Evolutionary conservation across 2,797 vertebrate species (phyloP).

Genomic region (Poeciliopsis paucimaculata): DNA sequence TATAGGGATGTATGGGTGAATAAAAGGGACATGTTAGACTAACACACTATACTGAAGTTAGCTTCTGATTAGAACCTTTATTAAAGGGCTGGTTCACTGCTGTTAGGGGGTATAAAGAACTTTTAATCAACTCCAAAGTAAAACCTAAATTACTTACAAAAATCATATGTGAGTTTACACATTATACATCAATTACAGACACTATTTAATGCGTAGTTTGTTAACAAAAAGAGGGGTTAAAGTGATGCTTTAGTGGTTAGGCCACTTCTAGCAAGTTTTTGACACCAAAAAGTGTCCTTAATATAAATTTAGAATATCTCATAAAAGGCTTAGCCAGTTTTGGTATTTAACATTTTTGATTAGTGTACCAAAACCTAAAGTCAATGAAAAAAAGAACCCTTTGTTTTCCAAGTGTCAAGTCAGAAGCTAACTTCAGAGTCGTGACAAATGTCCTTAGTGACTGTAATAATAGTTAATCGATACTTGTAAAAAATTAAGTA

Average conservation of each 20-base stretch:
- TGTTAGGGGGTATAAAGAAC: background rate
- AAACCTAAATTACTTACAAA: background rate
- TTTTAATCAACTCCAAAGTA: background rate
- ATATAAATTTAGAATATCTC: background rate
- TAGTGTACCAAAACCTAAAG: background rate
- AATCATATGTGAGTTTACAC: background rate
- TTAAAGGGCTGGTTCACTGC: background rate
- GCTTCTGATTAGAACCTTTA: background rate
- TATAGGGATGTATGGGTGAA: constrained; percentile 70
- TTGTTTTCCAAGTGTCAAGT: background rate
- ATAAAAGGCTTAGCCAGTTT: background rate
- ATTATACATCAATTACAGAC: background rate
- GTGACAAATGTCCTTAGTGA: constrained; percentile 19
- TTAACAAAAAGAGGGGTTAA: background rate
- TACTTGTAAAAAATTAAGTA: background rate
- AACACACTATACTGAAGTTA: background rate
- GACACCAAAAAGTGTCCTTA: background rate
- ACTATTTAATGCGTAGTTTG: background rate
- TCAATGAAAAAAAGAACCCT: background rate
- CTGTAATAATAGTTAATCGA: background rate
- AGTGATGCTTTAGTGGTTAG: background rate
- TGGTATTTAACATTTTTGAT: background rate
- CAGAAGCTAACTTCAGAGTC: background rate
- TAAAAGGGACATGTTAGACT: constrained; percentile 48
- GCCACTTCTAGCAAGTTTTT: background rate